Evolutionary conservation across 2,113 vertebrate species (phyloP), one percentile per base, ranked within the genome.

Genomic region (Echinops telfairi): DNA sequence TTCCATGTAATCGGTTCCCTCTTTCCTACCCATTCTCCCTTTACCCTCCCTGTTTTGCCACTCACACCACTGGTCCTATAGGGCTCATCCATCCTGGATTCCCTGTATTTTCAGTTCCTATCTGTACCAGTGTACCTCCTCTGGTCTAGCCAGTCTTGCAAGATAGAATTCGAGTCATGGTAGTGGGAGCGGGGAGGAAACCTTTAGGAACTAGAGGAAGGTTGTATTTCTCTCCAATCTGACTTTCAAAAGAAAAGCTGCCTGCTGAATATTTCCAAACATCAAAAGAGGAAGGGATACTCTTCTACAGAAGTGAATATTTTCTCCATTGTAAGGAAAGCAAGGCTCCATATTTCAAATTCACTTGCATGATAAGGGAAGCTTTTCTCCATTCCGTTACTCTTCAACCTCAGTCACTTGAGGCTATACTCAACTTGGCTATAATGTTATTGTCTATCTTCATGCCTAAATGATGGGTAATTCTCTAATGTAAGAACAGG

Each of bases 241-340:
- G 70, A 81, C 66, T 95, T 91, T 92, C 70, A 92, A 93, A 90
- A 86, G 47, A 83, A 95, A 94, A 93, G 25, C 77, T 88, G 16
- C 22, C 88, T 85, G 57, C 58, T 81, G 90, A 86, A 53, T 96
- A 0, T 85, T 95, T 90, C 76, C 83, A 83, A 87, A 96, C 40
- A 58, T 88, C 94, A 76, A 82, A 71, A 79, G 64, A 76, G 84
- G 97, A 95, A 60, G 29, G 95, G 78, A 86, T 94, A 77, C 68
- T 95, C 68, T 53, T 64, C 87, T 79, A 68, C 79, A 96, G 91
- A 83, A 91, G 58, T 92, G 79, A 68, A 86, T 29, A 6, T 53
- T 96, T 94, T 92, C 90, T 40, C 94, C n/a, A 93, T 97, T 29
- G 83, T 88, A 64, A 97, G 70, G 88, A 96, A 89, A 88, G 79